These are phyloP conservation scores for Heterohyrax brucei DNA, from an alignment of 2,797 vertebrate species.

Conservation along the genomic window DNA sequence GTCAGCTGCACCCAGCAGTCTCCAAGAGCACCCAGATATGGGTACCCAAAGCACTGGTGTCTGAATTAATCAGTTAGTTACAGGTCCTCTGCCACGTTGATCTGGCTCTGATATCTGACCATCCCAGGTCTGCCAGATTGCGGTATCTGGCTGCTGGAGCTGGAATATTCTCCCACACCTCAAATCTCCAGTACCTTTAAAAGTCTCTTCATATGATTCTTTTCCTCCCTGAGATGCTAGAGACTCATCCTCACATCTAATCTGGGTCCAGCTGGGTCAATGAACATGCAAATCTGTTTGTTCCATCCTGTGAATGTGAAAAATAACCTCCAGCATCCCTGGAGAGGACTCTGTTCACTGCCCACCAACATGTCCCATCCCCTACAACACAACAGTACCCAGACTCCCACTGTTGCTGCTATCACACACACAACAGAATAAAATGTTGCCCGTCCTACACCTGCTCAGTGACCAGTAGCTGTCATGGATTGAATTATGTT, in stretches of 20 bases:
- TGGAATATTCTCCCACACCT: not conserved
- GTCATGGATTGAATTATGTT: no score
- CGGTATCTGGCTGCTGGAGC: not conserved
- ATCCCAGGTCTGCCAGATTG: not conserved
- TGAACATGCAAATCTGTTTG: conserved; percentile 8
- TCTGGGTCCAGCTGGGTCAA: not conserved
- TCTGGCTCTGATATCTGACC: not conserved
- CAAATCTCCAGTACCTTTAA: not conserved
- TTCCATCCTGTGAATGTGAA: not conserved
- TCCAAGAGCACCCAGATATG: not conserved
- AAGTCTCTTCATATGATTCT: conserved; percentile 36
- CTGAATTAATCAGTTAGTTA: not conserved
- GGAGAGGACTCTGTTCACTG: not conserved
- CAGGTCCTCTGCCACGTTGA: not conserved
- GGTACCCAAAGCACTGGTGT: not conserved
- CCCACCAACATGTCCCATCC: no score
- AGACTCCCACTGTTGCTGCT: not conserved
- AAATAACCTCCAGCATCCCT: not conserved
- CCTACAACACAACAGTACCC: not conserved
- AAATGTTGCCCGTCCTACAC: not conserved
- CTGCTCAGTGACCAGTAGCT: not conserved
- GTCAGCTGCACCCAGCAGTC: not conserved
- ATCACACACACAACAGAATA: not conserved
- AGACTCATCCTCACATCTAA: not conserved
- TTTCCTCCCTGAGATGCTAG: not conserved